Percentiles rank a stretch among this genome's conserved stretches.
These are phyloP conservation scores for Formica selysi DNA, from an alignment of 1,140 invertebrate species.

Conservation along the genomic window DNA sequence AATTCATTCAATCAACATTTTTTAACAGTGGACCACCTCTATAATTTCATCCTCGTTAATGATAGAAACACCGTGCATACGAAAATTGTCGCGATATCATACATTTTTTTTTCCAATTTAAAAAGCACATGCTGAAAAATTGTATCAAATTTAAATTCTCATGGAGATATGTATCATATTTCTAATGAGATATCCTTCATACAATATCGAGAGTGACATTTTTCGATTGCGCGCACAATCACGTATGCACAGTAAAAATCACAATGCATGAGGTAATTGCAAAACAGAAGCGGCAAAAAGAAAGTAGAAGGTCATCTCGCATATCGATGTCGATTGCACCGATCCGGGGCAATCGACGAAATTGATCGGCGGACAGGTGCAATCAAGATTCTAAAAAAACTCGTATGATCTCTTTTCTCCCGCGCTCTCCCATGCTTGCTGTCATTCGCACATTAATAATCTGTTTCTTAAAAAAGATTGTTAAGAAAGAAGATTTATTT, in stretches of 20 bases:
- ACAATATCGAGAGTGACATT: background rate
- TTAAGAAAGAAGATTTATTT: slow-evolving; percentile 22
- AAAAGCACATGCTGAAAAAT: background rate
- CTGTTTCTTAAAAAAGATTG: background rate
- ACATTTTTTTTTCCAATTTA: background rate
- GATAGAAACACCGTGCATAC: slow-evolving; percentile 26
- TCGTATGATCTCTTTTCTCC: slow-evolving; percentile 23
- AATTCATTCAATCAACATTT: slow-evolving; percentile 42
- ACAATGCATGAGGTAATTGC: slow-evolving; percentile 46
- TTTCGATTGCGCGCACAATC: background rate
- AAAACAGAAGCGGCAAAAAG: slow-evolving; percentile 77
- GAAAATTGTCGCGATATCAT: slow-evolving; percentile 5
- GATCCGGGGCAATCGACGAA: slow-evolving; percentile 36
- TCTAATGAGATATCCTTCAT: background rate
- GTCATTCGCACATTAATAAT: slow-evolving; percentile 47
- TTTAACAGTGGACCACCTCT: slow-evolving; percentile 81
- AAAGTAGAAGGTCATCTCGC: slow-evolving; percentile 69
- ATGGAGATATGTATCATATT: background rate
- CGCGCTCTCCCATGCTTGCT: slow-evolving; percentile 67
- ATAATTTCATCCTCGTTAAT: slow-evolving; percentile 44
- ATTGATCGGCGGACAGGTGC: slow-evolving; percentile 27
- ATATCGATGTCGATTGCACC: background rate
- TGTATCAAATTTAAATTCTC: background rate
- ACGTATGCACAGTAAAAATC: slow-evolving; percentile 31
- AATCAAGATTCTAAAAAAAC: slow-evolving; percentile 36